A percentile compares a stretch with the other conserved stretches of the same genome.
phyloP scores from a whole-genome alignment of 2,797 vertebrate species.

The Enteromius anoplus region DNA sequence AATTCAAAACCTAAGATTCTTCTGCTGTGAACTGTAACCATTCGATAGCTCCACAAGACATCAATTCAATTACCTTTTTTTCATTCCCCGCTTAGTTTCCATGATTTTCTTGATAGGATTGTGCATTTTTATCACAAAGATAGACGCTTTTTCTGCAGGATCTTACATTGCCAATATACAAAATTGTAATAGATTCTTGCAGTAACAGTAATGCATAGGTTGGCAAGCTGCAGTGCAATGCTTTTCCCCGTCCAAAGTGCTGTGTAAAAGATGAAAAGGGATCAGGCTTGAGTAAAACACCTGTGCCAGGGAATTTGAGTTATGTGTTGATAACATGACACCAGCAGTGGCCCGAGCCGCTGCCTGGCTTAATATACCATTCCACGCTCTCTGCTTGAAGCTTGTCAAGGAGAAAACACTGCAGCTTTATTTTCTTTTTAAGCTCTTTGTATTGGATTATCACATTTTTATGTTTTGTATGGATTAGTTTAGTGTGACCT shows the following conservation, averaged over 20 bases:
- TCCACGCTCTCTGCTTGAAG: constrained; percentile 27
- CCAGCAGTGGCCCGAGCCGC: constrained; percentile 22
- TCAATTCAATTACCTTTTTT: constrained; percentile 2
- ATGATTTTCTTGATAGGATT: background rate
- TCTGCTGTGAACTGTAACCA: constrained; percentile 13
- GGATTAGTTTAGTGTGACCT: background rate
- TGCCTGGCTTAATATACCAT: constrained; percentile 29
- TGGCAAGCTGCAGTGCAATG: constrained; percentile 6
- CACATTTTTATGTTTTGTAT: constrained; percentile 7
- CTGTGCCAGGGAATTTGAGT: constrained; percentile 59
- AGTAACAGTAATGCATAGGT: background rate
- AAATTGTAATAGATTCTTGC: background rate
- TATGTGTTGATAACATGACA: constrained; percentile 60
- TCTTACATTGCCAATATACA: background rate
- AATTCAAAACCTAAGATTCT: constrained; percentile 11
- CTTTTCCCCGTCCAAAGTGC: constrained; percentile 11
- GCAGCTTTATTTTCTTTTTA: constrained; percentile 25
- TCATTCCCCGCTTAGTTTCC: constrained; percentile 1
- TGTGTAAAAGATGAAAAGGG: constrained; percentile 46
- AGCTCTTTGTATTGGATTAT: constrained; percentile 15
- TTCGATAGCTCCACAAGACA: constrained; percentile 8
- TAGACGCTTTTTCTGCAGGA: background rate
- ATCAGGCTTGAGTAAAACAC: constrained; percentile 20
- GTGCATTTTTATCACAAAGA: background rate
- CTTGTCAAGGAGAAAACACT: constrained; percentile 33